Conservation (phyloP, 1,140 invertebrate genomes). For the Oryzaephilus surinamensis region DNA sequence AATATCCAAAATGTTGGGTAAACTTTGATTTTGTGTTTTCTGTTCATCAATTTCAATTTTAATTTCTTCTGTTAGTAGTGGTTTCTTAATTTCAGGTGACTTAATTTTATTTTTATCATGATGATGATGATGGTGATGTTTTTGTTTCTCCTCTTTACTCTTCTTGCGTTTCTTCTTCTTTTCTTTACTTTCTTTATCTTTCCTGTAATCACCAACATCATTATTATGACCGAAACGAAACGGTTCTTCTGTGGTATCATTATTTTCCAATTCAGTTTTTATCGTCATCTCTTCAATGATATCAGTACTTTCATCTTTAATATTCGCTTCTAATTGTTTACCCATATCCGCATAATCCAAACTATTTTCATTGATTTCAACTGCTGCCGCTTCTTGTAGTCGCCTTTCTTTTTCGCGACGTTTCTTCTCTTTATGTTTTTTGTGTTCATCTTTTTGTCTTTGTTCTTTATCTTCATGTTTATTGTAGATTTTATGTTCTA, state of each 20-base stretch:
- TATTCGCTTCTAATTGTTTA: slow-evolving; percentile 65
- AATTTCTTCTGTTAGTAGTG: slow-evolving; percentile 35
- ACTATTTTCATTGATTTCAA: slow-evolving; percentile 59
- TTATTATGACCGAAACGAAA: slow-evolving; percentile 49
- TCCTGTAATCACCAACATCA: slow-evolving; percentile 27
- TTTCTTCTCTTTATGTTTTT: slow-evolving; percentile 58
- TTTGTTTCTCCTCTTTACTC: slow-evolving; percentile 64
- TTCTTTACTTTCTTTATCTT: slow-evolving; percentile 42
- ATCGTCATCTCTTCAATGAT: slow-evolving; percentile 23
- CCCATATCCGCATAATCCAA: slow-evolving; percentile 69
- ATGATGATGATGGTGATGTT: slow-evolving; percentile 54
- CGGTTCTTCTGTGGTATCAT: slow-evolving; percentile 36
- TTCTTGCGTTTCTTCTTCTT: slow-evolving; percentile 77
- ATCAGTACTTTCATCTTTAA: slow-evolving; percentile 50
- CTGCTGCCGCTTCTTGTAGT: slow-evolving; percentile 26
- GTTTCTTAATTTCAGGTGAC: no score
- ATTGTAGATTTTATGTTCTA: slow-evolving; percentile 23
- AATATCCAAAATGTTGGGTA: slow-evolving; percentile 28
- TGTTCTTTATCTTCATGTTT: slow-evolving; percentile 30
- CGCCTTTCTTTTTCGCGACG: slow-evolving; percentile 46
- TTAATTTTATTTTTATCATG: slow-evolving; percentile 35
- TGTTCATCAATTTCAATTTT: slow-evolving; percentile 23
- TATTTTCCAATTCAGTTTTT: slow-evolving; percentile 13
- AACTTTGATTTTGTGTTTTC: slow-evolving; percentile 19
- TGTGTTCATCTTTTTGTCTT: slow-evolving; percentile 41